Percentiles rank a stretch among this genome's conserved stretches.
These are phyloP conservation scores for Scaeva pyrastri DNA, from an alignment of 2,888 invertebrate genomes.

Conservation along the genomic window DNA sequence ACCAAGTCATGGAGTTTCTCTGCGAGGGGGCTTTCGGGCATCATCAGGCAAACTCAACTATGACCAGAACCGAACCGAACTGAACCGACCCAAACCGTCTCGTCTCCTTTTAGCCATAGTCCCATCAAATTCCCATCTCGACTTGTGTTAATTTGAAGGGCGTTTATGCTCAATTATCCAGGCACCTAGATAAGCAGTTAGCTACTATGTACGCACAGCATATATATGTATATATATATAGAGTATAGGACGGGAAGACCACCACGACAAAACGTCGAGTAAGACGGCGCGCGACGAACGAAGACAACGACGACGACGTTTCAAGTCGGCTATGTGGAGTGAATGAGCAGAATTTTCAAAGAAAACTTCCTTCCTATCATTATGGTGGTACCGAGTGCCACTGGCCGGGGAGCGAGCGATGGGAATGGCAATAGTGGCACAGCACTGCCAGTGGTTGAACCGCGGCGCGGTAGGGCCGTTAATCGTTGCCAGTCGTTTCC, in stretches of 20 bases:
- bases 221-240: no score
- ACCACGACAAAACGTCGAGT: background rate
- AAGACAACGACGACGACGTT: background rate
- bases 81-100: no score
- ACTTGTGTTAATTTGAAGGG: constrained; percentile 73
- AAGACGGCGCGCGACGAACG: background rate
- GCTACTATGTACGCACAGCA: no score
- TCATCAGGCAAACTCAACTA: background rate
- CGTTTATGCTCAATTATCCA: constrained; percentile 74
- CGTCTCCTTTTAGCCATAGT: background rate
- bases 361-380: constrained; percentile 31
- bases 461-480: constrained; percentile 43
- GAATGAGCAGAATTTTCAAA: constrained; percentile 10
- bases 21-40: constrained; percentile 5
- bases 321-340: background rate
- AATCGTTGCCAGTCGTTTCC: constrained; percentile 70
- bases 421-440: no score
- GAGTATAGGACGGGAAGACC: no score
- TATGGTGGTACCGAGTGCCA: no score
- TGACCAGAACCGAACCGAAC: background rate
- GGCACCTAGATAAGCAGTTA: constrained; percentile 70
- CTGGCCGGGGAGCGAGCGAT: no score
- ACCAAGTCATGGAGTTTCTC: constrained; percentile 45
- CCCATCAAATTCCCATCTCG: constrained; percentile 51
- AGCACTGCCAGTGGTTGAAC: background rate